Evolutionary conservation across 2,797 vertebrate genomes (phyloP).

Genomic region (Phoeniculus purpureus): DNA sequence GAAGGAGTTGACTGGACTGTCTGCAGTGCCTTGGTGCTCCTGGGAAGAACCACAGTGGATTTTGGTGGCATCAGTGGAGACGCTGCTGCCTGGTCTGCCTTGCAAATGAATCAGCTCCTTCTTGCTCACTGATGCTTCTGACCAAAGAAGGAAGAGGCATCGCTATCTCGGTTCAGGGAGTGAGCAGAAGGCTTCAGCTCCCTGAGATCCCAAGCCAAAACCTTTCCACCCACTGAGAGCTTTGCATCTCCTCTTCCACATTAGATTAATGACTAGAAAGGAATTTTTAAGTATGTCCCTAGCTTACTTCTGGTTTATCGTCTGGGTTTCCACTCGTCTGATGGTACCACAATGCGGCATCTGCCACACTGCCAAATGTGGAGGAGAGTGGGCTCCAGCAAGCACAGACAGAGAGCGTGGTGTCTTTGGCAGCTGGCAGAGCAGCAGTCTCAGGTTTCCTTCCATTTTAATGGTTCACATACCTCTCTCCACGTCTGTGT

Average conservation of each 20-base stretch:
- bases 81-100: accelerated
- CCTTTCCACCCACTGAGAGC: background rate
- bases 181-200: background rate
- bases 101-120: background rate
- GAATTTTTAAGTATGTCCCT: constrained; percentile 21
- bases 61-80: accelerated
- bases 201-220: background rate
- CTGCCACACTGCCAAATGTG: background rate
- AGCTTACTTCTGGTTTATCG: constrained; percentile 38
- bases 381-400: background rate
- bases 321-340: constrained; percentile 27
- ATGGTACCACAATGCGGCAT: constrained; percentile 20
- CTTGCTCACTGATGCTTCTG: background rate
- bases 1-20: background rate
- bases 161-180: accelerated
- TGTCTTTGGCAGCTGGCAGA: constrained; percentile 27
- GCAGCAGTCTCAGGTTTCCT: constrained; percentile 55
- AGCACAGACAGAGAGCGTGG: background rate
- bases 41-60: background rate
- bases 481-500: constrained; percentile 54
- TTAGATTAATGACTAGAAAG: constrained; percentile 11
- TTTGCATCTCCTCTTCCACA: background rate
- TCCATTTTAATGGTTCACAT: constrained; percentile 66
- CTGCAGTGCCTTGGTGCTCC: accelerated
- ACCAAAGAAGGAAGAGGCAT: background rate